These are phyloP conservation scores for Potorous gilbertii DNA, from an alignment of 2,797 vertebrate genomes.

Conservation along the genomic window DNA sequence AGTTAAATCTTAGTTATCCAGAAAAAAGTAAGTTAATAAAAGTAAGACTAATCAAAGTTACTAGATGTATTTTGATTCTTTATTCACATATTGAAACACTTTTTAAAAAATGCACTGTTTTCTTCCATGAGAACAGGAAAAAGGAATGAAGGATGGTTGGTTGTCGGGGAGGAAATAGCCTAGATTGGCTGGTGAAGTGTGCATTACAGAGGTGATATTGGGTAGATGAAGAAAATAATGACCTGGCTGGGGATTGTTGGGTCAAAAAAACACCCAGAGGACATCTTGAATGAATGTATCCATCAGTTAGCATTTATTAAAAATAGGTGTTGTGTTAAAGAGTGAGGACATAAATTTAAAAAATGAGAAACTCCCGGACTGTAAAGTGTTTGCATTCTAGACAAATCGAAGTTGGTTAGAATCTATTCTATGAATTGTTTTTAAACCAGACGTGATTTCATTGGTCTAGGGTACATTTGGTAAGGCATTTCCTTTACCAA, in stretches of 20 bases:
- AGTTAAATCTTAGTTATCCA: background rate
- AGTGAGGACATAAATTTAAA: background rate
- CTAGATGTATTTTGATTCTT: constrained; percentile 33
- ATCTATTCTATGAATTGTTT: background rate
- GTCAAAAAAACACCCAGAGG: background rate
- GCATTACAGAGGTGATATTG: background rate
- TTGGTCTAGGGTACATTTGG: background rate
- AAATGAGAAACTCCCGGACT: background rate
- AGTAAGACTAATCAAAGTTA: constrained; percentile 33
- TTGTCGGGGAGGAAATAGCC: background rate
- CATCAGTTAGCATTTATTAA: background rate
- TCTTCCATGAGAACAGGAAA: constrained; percentile 2
- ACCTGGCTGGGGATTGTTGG: background rate
- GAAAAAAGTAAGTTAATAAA: background rate
- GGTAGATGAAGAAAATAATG: background rate
- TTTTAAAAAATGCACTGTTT: background rate
- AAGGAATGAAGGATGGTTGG: background rate
- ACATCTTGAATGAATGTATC: constrained; percentile 27
- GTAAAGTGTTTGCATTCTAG: background rate
- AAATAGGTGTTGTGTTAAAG: background rate
- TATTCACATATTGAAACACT: constrained; percentile 1
- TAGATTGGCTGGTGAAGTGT: background rate
- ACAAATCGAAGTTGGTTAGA: background rate
- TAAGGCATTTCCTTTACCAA: background rate
- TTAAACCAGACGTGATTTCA: background rate